Conservation (phyloP, 53 echinoderm and acorn worm species). For the Patiria pectinifera region DNA sequence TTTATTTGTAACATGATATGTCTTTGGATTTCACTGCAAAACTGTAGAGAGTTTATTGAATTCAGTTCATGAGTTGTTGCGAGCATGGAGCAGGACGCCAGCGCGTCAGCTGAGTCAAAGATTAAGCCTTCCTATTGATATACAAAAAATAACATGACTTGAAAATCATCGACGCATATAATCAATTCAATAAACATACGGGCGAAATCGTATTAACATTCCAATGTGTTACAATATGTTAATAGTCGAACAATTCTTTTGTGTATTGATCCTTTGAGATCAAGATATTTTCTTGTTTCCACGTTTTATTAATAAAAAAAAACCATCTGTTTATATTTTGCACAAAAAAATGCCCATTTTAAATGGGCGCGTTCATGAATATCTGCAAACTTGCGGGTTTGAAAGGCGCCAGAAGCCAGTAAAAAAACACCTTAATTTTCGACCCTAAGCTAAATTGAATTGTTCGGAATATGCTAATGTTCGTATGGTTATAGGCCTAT, state of each 20-base stretch:
- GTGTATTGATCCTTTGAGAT: not conserved
- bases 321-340: not conserved
- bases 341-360: not conserved
- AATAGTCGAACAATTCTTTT: not conserved
- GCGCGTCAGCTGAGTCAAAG: not conserved
- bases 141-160: not conserved
- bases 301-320: not conserved
- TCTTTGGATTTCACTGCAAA: no score
- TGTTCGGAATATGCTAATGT: not conserved
- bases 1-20: no score
- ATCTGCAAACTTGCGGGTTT: not conserved
- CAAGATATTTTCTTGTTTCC: not conserved
- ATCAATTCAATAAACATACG: not conserved
- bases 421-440: not conserved
- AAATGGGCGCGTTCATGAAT: not conserved
- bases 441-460: not conserved
- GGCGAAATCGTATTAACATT: not conserved
- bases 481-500: not conserved
- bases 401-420: not conserved
- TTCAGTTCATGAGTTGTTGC: not conserved
- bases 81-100: not conserved
- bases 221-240: not conserved
- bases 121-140: not conserved
- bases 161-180: not conserved
- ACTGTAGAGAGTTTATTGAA: no score